Base-by-base conservation (phyloP, 2,113 vertebrate genomes). In the Oenanthe melanoleuca region DNA sequence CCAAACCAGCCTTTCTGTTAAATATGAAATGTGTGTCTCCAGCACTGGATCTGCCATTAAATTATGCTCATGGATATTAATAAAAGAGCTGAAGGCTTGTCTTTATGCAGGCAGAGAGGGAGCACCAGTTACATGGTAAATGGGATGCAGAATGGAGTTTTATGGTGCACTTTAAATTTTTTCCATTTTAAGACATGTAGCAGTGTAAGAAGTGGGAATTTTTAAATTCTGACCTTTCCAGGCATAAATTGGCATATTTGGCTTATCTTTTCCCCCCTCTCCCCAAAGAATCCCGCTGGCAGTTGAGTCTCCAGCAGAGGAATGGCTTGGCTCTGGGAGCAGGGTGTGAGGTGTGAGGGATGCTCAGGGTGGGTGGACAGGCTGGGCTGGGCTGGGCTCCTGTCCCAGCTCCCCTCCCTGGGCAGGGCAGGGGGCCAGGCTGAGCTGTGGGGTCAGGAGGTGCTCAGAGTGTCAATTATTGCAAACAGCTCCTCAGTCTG, bases 301-400 rank as follows among this genome's bases (percentile, higher is more conserved):
- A 49, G 50, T 34, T 63, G 38, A 69, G 79, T 42, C 81, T 82
- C 80, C 66, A 80, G 90, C 89, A 93, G 94, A 91, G 94, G 80
- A 92, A 77, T 44, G 96, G 69, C 60, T 85, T 81, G 17, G 16
- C 75, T 12, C 72, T 40, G 70, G 49, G 80, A 81, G 81, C 13
- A 75, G 86, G 79, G 71, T 82, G 61, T 44, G 5, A 8, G 92
- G 92, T 45, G 70, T 16, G 26, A 29, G 50, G 79, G 89, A 79
- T 94, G 78, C 64, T 92, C 86, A 50, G 44, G 80, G 82, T 86
- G 65, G 6, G 28, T 53, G 80, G 20, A 23, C 2, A 12, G 93
- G 80, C 89, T 1, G 40, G 64, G 49, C 89, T 22, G 72, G 1
- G 40, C 89, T 22, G 72, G 1, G 40, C 47, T 18, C 40, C 49